These are phyloP conservation scores for Sebastes itinus DNA, from an alignment of 2,797 vertebrate species.

Conservation along the genomic window DNA sequence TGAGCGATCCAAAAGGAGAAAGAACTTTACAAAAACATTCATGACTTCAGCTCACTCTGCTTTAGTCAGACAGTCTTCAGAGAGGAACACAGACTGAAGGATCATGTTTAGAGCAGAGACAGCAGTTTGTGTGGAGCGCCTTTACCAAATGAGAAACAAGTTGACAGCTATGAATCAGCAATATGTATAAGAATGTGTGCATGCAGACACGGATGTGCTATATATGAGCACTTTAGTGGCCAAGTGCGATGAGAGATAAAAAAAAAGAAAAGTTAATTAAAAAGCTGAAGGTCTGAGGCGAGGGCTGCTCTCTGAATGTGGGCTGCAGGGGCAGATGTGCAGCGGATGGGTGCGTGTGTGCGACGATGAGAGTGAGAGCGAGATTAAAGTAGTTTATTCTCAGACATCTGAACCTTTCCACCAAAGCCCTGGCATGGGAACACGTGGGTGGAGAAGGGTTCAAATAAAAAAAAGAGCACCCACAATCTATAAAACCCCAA, in stretches of 20 bases:
- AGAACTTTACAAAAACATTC: constrained; percentile 50
- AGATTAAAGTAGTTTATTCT: constrained; percentile 78
- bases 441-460: constrained; percentile 49
- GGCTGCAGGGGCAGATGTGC: constrained; percentile 74
- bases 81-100: constrained; percentile 16
- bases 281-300: constrained; percentile 74
- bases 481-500: constrained; percentile 63
- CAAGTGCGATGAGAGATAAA: constrained; percentile 32
- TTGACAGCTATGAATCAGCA: constrained; percentile 41
- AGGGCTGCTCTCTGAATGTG: constrained; percentile 61
- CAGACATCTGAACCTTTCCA: constrained; percentile 68
- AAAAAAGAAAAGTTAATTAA: constrained; percentile 66
- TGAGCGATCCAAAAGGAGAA: constrained; percentile 8
- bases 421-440: constrained; percentile 58
- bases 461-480: constrained; percentile 27
- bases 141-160: constrained; percentile 34
- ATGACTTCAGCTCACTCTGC: constrained; percentile 30
- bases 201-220: constrained; percentile 48
- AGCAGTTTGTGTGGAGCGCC: constrained; percentile 20
- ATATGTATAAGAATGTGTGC: constrained; percentile 2
- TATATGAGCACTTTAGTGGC: constrained; percentile 50
- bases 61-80: constrained; percentile 23
- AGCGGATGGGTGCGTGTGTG: constrained; percentile 22
- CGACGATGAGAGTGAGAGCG: constrained; percentile 36
- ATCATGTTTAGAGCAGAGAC: constrained; percentile 27